Evolutionary conservation across 2,113 vertebrate species (phyloP).

Genomic region (Hypocryptadius cinnamomeus): DNA sequence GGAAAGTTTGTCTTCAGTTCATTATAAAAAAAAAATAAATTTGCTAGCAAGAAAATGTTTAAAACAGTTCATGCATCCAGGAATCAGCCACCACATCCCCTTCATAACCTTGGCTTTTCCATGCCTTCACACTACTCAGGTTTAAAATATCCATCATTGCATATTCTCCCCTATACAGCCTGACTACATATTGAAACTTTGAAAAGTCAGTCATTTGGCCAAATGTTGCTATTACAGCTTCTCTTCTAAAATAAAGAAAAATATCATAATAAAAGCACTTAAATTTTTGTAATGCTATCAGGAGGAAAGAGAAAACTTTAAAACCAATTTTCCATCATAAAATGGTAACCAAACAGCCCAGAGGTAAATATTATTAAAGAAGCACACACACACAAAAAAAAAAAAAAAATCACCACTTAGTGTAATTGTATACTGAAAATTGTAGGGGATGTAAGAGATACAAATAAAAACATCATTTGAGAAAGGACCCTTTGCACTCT

Average conservation of each 20-base stretch:
- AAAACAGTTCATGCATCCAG: background rate
- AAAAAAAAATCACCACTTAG: background rate
- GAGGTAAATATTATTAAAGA: slow-evolving; percentile 10
- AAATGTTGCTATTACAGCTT: background rate
- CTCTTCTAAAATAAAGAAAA: background rate
- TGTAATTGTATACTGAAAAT: background rate
- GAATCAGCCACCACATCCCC: background rate
- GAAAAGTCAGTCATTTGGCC: background rate
- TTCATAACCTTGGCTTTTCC: background rate
- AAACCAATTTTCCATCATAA: slow-evolving; percentile 8
- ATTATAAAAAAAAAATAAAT: background rate
- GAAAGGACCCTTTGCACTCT: background rate
- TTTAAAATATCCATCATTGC: background rate
- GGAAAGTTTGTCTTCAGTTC: background rate
- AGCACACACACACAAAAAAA: background rate
- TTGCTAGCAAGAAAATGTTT: background rate
- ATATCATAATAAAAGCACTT: background rate
- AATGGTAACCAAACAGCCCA: background rate
- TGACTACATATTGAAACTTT: background rate
- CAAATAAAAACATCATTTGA: background rate
- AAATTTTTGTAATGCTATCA: background rate
- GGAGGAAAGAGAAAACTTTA: slow-evolving; percentile 9
- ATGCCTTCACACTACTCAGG: background rate
- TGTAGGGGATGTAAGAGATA: background rate
- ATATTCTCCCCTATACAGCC: background rate